phyloP scores from a whole-genome alignment of 37 sponge, comb jelly and placozoan species.

The Ephydatia muelleri region DNA sequence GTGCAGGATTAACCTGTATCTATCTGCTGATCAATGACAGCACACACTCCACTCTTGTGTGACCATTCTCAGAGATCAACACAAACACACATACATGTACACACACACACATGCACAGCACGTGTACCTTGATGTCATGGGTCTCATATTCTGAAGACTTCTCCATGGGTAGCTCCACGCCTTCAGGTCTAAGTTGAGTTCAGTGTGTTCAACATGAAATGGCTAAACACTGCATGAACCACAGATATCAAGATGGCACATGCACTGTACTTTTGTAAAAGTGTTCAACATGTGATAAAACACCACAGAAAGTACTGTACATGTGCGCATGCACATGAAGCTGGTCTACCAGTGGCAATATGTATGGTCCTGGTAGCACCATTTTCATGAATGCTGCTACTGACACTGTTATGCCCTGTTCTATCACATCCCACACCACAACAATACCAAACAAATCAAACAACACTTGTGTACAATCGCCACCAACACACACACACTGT shows the following conservation, averaged over 20 bases:
- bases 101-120: slow-evolving; percentile 31
- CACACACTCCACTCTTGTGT: neutral
- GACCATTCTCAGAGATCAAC: neutral
- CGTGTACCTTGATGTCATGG: slow-evolving; percentile 79
- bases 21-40: neutral
- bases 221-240: too few relatives aligned
- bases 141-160: slow-evolving; percentile 60
- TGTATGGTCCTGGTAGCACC: too few relatives aligned
- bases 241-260: too few relatives aligned
- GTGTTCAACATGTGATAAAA: too few relatives aligned
- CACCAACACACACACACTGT: too few relatives aligned
- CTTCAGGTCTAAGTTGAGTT: slow-evolving; percentile 39
- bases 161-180: slow-evolving; percentile 40
- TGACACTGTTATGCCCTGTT: too few relatives aligned
- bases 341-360: too few relatives aligned
- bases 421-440: neutral
- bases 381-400: too few relatives aligned
- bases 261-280: too few relatives aligned
- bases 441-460: too few relatives aligned
- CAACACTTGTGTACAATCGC: neutral
- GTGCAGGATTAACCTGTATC: neutral
- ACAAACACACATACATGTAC: neutral
- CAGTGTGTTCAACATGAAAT: neutral
- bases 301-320: too few relatives aligned
- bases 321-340: too few relatives aligned